Evolutionary conservation across 2,113 vertebrate species (phyloP).

Genomic region (Odobenus rosmarus): DNA sequence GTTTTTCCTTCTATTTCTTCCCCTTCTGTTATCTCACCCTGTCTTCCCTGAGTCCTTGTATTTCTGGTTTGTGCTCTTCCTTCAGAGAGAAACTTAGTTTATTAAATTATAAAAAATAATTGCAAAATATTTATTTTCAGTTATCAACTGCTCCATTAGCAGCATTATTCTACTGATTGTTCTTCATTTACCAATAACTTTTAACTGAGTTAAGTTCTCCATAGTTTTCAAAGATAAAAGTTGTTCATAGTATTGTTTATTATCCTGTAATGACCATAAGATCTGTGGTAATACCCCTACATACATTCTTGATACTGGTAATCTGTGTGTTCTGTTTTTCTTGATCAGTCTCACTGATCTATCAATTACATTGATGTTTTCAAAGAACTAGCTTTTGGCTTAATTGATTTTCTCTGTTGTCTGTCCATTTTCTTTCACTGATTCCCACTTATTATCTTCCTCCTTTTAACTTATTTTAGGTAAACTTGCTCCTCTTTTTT

Average conservation of each 20-base stretch:
- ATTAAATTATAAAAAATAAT: background rate
- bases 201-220: background rate
- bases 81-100: background rate
- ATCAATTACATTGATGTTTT: background rate
- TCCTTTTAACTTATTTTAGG: background rate
- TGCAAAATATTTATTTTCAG: background rate
- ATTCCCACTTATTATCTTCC: background rate
- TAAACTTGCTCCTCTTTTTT: background rate
- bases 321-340: background rate
- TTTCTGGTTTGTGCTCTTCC: background rate
- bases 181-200: background rate
- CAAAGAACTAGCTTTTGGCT: background rate
- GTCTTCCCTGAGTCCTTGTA: background rate
- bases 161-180: background rate
- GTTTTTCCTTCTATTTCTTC: background rate
- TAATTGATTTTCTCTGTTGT: background rate
- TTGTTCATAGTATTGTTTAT: background rate
- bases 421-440: slow-evolving; percentile 6
- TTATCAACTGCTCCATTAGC: background rate
- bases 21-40: background rate
- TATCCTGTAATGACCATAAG: background rate
- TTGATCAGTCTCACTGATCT: background rate
- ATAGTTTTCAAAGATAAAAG: slow-evolving; percentile 11
- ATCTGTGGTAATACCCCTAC: background rate
- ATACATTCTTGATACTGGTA: background rate